These are phyloP conservation scores for Eubasilissa regina DNA, from an alignment of 1,140 invertebrate genomes.

Conservation along the genomic window DNA sequence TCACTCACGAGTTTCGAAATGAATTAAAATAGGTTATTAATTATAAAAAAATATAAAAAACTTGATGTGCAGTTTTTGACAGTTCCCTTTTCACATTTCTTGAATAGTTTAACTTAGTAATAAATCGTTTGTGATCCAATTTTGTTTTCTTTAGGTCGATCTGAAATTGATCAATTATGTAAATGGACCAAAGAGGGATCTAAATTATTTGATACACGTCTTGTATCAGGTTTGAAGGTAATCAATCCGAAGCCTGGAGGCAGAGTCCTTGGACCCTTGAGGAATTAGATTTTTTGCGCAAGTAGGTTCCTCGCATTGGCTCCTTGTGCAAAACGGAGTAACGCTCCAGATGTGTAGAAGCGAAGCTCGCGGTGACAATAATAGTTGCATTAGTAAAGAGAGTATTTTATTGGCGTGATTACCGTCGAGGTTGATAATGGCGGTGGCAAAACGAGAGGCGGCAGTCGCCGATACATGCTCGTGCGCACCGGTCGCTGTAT, in stretches of 20 bases:
- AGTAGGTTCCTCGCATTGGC: background rate
- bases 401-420: slow-evolving; percentile 43
- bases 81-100: too few relatives aligned
- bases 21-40: too few relatives aligned
- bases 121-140: too few relatives aligned
- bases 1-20: too few relatives aligned
- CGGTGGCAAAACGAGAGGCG: slow-evolving; percentile 58
- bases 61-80: too few relatives aligned
- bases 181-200: background rate
- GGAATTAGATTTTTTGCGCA: background rate
- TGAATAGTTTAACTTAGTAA: too few relatives aligned
- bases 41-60: too few relatives aligned
- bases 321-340: slow-evolving; percentile 6
- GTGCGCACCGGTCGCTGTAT: slow-evolving; percentile 66
- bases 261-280: background rate
- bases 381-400: slow-evolving; percentile 34
- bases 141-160: too few relatives aligned
- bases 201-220: background rate
- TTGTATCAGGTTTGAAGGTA: background rate
- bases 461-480: slow-evolving; percentile 69
- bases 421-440: slow-evolving; percentile 37
- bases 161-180: background rate
- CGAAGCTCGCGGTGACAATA: slow-evolving; percentile 32
- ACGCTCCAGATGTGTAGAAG: slow-evolving; percentile 8
- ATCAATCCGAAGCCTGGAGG: background rate